Conservation (phyloP, 2,797 vertebrate species). For the Pelodytes ibericus region DNA sequence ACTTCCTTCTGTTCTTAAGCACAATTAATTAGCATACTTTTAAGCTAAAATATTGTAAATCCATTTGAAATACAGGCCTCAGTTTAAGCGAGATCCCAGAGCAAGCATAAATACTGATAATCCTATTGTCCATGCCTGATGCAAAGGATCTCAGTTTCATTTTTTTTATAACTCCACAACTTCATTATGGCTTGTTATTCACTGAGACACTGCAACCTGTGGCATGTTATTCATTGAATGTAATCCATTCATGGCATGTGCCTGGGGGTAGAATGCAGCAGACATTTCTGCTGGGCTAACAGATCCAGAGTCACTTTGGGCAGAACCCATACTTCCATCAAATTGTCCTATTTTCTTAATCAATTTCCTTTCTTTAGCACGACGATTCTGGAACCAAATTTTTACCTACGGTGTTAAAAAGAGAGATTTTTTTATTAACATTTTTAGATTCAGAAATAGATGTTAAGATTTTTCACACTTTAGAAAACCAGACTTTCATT, state of each 20-base stretch:
- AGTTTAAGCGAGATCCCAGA: not conserved
- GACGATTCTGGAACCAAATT: constrained; percentile 96
- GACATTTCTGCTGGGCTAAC: constrained; percentile 89
- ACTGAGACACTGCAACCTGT: constrained; percentile 85
- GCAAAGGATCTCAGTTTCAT: not conserved
- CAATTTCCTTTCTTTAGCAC: constrained; percentile 91
- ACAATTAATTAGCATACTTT: no score
- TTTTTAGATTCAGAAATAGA: no score
- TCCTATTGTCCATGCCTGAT: not conserved
- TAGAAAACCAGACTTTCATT: no score
- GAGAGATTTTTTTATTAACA: no score
- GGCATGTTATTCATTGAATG: constrained; percentile 87
- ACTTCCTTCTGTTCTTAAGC: no score
- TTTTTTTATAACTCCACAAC: not conserved
- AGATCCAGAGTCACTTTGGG: constrained; percentile 90
- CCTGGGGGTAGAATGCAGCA: constrained; percentile 78
- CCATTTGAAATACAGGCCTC: not conserved
- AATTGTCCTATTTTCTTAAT: constrained; percentile 92
- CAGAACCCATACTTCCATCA: constrained; percentile 85
- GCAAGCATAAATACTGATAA: not conserved
- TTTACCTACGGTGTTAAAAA: constrained; percentile 78
- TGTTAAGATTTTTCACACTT: no score
- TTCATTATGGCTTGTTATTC: constrained; percentile 42
- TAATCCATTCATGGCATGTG: constrained; percentile 79
- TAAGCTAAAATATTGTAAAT: not conserved